These are phyloP conservation scores for Tychaedon coryphoeus DNA, from an alignment of 2,113 vertebrate species.

Conservation along the genomic window DNA sequence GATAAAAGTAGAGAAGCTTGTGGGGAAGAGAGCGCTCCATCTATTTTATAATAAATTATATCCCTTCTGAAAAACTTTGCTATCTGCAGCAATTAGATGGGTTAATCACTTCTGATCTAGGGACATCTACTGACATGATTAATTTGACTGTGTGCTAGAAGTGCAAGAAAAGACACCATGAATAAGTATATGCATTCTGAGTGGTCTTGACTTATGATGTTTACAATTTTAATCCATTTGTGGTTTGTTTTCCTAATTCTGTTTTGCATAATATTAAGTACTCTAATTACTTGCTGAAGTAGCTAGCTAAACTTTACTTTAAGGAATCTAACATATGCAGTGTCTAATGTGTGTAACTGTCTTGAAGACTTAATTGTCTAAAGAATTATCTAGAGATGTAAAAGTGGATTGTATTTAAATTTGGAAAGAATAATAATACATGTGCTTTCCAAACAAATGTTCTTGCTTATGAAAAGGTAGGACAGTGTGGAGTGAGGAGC, in stretches of 20 bases:
- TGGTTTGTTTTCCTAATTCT: slow-evolving; percentile 52
- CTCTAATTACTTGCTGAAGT: slow-evolving; percentile 28
- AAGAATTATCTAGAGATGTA: not conserved
- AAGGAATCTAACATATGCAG: not conserved
- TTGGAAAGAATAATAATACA: not conserved
- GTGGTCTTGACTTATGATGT: slow-evolving; percentile 20
- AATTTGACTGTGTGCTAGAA: not conserved
- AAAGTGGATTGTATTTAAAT: slow-evolving; percentile 15
- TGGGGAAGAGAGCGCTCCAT: not conserved
- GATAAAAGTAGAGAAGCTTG: not conserved
- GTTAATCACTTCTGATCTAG: slow-evolving; percentile 18
- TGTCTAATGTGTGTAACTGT: not conserved
- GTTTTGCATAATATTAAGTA: slow-evolving; percentile 43
- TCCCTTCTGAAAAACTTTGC: slow-evolving; percentile 1
- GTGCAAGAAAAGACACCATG: not conserved
- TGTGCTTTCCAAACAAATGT: not conserved
- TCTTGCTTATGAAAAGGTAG: not conserved
- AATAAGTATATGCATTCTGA: not conserved
- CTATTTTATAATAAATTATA: not conserved
- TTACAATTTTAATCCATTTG: slow-evolving; percentile 44
- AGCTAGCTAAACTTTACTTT: slow-evolving; percentile 26
- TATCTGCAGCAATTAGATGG: slow-evolving; percentile 3
- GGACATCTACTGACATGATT: slow-evolving; percentile 9
- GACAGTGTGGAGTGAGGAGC: not conserved
- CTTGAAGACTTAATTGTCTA: not conserved